A percentile compares a stretch with the other conserved stretches of the same genome.
These are phyloP conservation scores for Asobara japonica DNA, from an alignment of 1,140 invertebrate genomes.

Conservation along the genomic window DNA sequence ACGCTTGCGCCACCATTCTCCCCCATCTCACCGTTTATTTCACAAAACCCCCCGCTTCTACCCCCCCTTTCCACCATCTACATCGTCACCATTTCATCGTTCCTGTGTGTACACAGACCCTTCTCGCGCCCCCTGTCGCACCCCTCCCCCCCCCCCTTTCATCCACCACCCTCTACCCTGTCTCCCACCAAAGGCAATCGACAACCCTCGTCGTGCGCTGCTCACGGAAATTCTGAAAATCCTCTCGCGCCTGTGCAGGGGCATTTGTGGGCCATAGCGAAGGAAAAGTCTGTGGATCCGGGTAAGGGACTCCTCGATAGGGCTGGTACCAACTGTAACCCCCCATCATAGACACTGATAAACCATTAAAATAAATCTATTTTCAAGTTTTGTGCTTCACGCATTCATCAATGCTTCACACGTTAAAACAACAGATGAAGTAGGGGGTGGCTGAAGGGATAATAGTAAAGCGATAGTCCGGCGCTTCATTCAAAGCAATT, in stretches of 20 bases:
- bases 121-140: neutral
- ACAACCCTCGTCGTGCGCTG: conserved; percentile 35
- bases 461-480: conserved; percentile 8
- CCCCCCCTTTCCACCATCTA: neutral
- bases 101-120: neutral
- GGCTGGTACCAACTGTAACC: conserved; percentile 45
- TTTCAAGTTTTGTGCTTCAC: neutral
- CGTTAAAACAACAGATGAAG: neutral
- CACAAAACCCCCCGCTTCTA: neutral
- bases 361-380: neutral
- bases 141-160: neutral
- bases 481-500: neutral
- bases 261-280: conserved; percentile 50
- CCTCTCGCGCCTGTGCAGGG: conserved; percentile 55
- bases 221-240: conserved; percentile 33
- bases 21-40: neutral
- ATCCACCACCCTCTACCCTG: conserved; percentile 20
- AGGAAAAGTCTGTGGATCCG: conserved; percentile 54
- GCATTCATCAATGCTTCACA: neutral
- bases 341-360: neutral
- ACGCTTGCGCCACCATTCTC: conserved; percentile 58
- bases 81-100: conserved; percentile 1
- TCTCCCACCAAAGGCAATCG: conserved; percentile 31
- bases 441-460: neutral
- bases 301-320: conserved; percentile 53